Conservation (phyloP, 2,797 vertebrate species). For the Falco naumanni region DNA sequence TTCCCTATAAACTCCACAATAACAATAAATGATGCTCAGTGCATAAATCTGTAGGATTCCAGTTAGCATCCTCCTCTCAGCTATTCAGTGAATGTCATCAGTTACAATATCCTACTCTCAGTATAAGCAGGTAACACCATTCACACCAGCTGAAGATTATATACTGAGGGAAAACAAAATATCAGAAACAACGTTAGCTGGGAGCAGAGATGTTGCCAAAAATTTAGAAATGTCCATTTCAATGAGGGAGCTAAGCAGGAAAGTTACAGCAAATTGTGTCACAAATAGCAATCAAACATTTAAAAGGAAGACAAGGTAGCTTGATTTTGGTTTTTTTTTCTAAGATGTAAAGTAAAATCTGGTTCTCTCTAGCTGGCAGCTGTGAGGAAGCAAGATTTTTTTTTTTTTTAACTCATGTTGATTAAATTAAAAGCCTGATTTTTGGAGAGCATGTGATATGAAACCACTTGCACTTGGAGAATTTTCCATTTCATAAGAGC, state of each 20-base stretch:
- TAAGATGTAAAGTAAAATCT: background rate
- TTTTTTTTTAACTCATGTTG: background rate
- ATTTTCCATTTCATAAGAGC: constrained; percentile 31
- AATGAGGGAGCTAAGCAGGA: background rate
- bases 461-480: background rate
- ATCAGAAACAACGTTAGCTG: background rate
- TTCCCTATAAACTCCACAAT: background rate
- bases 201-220: background rate
- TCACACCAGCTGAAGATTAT: background rate
- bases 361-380: background rate
- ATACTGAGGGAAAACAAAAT: background rate
- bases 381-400: background rate
- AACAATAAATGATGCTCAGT: background rate
- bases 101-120: background rate
- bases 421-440: constrained; percentile 39
- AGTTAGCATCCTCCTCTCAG: background rate
- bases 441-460: background rate
- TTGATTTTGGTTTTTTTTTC: background rate
- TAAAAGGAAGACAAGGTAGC: background rate
- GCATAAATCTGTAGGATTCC: background rate
- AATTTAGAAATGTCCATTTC: background rate
- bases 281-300: background rate
- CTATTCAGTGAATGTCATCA: background rate
- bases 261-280: background rate
- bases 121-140: background rate